Evolutionary conservation across 2,797 vertebrate genomes (phyloP).

Genomic region (Syndactyla subalaris): DNA sequence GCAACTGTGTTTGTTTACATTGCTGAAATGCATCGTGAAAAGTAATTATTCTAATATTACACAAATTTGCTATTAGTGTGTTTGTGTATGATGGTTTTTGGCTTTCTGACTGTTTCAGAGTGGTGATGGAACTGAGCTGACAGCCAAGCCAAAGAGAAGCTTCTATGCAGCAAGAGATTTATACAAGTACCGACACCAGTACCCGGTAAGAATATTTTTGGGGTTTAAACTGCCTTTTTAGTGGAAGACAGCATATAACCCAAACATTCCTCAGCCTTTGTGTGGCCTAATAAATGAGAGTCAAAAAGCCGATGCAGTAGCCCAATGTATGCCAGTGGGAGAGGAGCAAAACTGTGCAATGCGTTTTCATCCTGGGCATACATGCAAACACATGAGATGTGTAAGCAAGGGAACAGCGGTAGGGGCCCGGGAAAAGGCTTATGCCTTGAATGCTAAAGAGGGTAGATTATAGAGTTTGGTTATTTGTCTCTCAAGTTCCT

Average conservation of each 20-base stretch:
- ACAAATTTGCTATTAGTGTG: neutral
- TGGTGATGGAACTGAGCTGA: slow-evolving; percentile 81
- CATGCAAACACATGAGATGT: neutral
- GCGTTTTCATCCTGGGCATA: neutral
- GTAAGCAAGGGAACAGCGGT: neutral
- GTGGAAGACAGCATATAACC: neutral
- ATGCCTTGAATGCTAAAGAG: neutral
- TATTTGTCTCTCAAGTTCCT: neutral
- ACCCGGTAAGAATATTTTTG: slow-evolving; percentile 85
- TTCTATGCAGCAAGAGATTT: slow-evolving; percentile 96
- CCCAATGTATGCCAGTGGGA: fast-evolving
- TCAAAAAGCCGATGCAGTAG: neutral
- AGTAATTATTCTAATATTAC: neutral
- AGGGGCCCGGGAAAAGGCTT: neutral
- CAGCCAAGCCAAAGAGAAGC: slow-evolving; percentile 94
- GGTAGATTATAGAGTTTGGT: neutral
- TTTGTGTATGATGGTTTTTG: neutral
- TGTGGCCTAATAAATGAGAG: neutral
- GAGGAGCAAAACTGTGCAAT: neutral
- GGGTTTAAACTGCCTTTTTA: neutral
- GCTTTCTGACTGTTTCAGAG: slow-evolving; percentile 77
- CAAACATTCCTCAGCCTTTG: neutral
- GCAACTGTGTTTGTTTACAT: neutral
- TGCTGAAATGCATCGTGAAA: neutral
- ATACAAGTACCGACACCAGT: slow-evolving; percentile 97